Evolutionary conservation across 2,113 vertebrate species (phyloP).

Genomic region (Thunnus maccoyii): DNA sequence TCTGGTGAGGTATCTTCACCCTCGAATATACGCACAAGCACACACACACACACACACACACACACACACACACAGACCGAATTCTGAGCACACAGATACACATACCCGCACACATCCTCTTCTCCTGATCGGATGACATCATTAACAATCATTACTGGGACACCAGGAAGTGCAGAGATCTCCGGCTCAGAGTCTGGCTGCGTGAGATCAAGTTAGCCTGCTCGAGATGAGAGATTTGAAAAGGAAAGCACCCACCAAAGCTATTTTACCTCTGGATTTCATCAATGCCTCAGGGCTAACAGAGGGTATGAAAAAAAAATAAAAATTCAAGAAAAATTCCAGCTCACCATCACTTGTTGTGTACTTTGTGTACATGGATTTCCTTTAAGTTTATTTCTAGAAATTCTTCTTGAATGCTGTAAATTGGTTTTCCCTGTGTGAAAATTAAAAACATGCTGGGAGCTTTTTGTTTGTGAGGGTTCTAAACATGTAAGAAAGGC

Average conservation of each 20-base stretch:
- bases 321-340: slow-evolving; percentile 39
- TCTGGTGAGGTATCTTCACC: slow-evolving; percentile 75
- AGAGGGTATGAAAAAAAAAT: slow-evolving; percentile 7
- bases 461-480: slow-evolving; percentile 41
- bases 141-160: slow-evolving; percentile 87
- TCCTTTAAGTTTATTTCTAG: slow-evolving; percentile 19
- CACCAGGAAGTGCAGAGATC: slow-evolving; percentile 84
- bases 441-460: slow-evolving; percentile 45
- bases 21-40: slow-evolving; percentile 46
- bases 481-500: slow-evolving; percentile 22
- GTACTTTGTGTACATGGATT: not conserved
- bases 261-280: slow-evolving; percentile 69
- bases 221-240: slow-evolving; percentile 81
- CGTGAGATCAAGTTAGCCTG: slow-evolving; percentile 82
- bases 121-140: slow-evolving; percentile 86
- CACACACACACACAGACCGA: slow-evolving; percentile 17
- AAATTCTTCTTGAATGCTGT: slow-evolving; percentile 24
- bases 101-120: slow-evolving; percentile 73
- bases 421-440: slow-evolving; percentile 21
- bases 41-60: slow-evolving; percentile 36
- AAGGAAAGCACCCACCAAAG: slow-evolving; percentile 70
- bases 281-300: slow-evolving; percentile 46
- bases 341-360: not conserved
- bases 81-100: slow-evolving; percentile 63
- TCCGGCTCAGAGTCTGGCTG: slow-evolving; percentile 78